Evolutionary conservation across 1,140 invertebrate species (phyloP).

Genomic region (Aphelenchoides besseyi): DNA sequence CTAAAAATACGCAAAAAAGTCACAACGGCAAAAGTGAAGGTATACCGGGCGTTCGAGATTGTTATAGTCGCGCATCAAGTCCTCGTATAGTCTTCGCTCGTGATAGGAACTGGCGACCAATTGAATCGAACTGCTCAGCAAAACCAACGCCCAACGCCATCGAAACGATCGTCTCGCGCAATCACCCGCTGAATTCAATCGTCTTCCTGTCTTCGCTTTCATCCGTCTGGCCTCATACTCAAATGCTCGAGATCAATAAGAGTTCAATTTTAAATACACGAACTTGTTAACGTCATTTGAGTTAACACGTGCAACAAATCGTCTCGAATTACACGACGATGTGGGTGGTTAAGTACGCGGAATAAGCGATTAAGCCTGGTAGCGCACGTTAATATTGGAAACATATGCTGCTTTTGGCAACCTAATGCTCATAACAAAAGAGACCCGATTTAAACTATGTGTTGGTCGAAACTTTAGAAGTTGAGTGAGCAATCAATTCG

Average conservation of each 20-base stretch:
- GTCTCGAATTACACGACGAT: too few relatives aligned
- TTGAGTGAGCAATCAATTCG: not conserved
- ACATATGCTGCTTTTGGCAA: too few relatives aligned
- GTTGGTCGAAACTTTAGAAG: too few relatives aligned
- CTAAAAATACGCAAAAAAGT: too few relatives aligned
- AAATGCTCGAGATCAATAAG: not conserved
- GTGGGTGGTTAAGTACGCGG: too few relatives aligned
- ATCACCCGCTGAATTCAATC: not conserved
- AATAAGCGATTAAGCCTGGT: not conserved
- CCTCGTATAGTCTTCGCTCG: constrained; percentile 50
- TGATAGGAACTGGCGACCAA: constrained; percentile 34
- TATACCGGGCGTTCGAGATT: constrained; percentile 90
- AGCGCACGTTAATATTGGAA: too few relatives aligned
- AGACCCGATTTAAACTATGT: too few relatives aligned
- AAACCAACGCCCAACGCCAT: not conserved
- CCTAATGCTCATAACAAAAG: too few relatives aligned
- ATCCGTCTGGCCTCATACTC: constrained; percentile 1
- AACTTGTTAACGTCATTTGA: not conserved
- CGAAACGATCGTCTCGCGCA: not conserved
- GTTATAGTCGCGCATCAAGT: constrained; percentile 73
- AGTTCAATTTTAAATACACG: too few relatives aligned
- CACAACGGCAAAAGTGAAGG: too few relatives aligned
- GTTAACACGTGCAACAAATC: not conserved
- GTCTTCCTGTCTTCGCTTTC: not conserved
- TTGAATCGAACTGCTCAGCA: not conserved